phyloP scores from a whole-genome alignment of 2,888 invertebrate genomes.

The Deilephila porcellus region DNA sequence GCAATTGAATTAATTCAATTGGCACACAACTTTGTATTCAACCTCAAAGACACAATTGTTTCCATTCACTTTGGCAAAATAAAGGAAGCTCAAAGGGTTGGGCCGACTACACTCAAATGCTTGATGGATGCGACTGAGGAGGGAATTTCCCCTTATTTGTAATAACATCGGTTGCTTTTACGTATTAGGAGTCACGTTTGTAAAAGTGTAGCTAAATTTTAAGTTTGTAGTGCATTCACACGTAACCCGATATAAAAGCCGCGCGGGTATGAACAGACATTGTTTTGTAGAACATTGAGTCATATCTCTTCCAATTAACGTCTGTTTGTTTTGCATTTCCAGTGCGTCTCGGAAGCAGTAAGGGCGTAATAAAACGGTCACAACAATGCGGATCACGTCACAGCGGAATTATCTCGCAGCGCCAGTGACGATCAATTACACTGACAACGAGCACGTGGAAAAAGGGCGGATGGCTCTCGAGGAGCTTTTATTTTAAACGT shows the following conservation, averaged over 20 bases:
- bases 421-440: conserved; percentile 80
- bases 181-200: background rate
- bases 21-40: conserved; percentile 75
- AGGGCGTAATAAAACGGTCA: conserved; percentile 70
- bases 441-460: conserved; percentile 75
- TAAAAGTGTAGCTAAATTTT: background rate
- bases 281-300: conserved; percentile 47
- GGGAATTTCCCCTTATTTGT: conserved; percentile 14
- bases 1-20: conserved; percentile 83
- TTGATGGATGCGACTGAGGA: conserved; percentile 17
- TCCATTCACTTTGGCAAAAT: conserved; percentile 68
- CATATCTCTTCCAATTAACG: conserved; percentile 63
- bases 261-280: background rate
- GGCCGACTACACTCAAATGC: conserved; percentile 48
- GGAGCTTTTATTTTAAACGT: conserved; percentile 54
- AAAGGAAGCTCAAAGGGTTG: conserved; percentile 72
- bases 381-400: conserved; percentile 82
- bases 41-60: conserved; percentile 75
- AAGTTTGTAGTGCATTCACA: conserved; percentile 3
- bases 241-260: background rate
- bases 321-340: conserved; percentile 75
- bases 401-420: conserved; percentile 77
- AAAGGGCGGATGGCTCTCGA: conserved; percentile 59
- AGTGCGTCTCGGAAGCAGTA: conserved; percentile 61
- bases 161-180: background rate